A percentile compares a stretch with the other conserved stretches of the same genome.
Conservation (phyloP, 2,888 invertebrate species). For the Baronia brevicornis region DNA sequence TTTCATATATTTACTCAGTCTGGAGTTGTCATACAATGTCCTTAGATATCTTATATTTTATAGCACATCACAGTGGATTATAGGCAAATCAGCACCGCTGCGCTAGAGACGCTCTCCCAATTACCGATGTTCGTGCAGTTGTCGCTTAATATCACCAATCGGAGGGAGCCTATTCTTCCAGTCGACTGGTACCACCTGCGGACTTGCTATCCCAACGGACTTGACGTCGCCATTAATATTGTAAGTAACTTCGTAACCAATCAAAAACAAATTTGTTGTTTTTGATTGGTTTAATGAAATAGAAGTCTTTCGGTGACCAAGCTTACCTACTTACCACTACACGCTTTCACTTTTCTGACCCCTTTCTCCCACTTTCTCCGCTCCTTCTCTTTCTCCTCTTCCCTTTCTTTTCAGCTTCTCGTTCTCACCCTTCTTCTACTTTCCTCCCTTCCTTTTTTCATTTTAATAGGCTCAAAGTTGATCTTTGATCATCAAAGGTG, state of each 20-base stretch:
- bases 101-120: constrained; percentile 36
- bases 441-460: no score
- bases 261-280: not conserved
- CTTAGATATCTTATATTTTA: constrained; percentile 11
- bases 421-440: no score
- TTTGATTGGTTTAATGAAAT: not conserved
- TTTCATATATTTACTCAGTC: no score
- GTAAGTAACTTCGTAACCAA: constrained; percentile 32
- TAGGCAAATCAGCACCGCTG: constrained; percentile 36
- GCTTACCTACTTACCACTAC: no score
- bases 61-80: constrained; percentile 56
- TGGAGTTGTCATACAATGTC: no score
- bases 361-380: no score
- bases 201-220: constrained; percentile 24
- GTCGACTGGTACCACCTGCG: constrained; percentile 40
- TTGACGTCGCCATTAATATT: constrained; percentile 45
- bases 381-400: no score
- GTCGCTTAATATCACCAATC: constrained; percentile 37
- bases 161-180: constrained; percentile 20
- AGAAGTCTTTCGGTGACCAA: no score
- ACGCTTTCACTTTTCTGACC: no score
- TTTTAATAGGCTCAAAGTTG: no score
- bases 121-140: constrained; percentile 34
- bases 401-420: no score
- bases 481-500: no score